phyloP scores from a whole-genome alignment of 2,888 invertebrate genomes.

The Hermaeophaga mercurialis region DNA sequence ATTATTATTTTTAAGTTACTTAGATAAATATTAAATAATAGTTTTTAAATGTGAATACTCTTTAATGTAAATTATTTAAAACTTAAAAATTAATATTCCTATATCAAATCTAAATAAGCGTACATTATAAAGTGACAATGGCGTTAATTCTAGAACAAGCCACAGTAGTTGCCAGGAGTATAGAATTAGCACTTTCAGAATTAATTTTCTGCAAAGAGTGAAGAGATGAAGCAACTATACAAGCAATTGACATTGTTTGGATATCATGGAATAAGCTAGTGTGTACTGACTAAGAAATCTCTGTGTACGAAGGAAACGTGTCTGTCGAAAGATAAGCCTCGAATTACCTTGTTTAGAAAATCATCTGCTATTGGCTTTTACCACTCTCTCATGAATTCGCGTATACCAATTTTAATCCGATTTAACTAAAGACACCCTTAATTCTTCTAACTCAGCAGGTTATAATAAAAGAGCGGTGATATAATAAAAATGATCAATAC shows the following conservation, averaged over 20 bases:
- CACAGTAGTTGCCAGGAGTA: conserved; percentile 22
- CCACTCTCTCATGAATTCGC: conserved; percentile 19
- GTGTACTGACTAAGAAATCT: conserved; percentile 46
- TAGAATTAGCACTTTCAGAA: conserved; percentile 36
- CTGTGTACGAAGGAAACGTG: conserved; percentile 47
- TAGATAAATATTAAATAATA: no score
- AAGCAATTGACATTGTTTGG: conserved; percentile 51
- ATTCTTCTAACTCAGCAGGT: conserved; percentile 33
- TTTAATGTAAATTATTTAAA: no score
- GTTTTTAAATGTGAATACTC: no score
- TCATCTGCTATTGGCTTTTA: conserved; percentile 48
- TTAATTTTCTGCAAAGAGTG: conserved; percentile 38
- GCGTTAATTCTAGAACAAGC: conserved; percentile 21
- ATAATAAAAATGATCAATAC: no score
- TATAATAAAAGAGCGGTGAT: conserved; percentile 32
- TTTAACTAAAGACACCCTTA: conserved; percentile 38
- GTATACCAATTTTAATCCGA: conserved; percentile 22
- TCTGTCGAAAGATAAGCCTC: conserved; percentile 54
- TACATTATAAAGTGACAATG: conserved; percentile 6
- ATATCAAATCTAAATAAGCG: conserved; percentile 25
- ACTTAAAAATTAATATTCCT: no score
- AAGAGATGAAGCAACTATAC: conserved; percentile 38
- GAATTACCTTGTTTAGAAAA: conserved; percentile 55
- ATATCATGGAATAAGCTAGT: conserved; percentile 46
- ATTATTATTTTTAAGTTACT: no score